Evolutionary conservation across 2,113 vertebrate species (phyloP), one percentile per base, ranked within the genome.

Genomic region (Choloepus hoffmanni): DNA sequence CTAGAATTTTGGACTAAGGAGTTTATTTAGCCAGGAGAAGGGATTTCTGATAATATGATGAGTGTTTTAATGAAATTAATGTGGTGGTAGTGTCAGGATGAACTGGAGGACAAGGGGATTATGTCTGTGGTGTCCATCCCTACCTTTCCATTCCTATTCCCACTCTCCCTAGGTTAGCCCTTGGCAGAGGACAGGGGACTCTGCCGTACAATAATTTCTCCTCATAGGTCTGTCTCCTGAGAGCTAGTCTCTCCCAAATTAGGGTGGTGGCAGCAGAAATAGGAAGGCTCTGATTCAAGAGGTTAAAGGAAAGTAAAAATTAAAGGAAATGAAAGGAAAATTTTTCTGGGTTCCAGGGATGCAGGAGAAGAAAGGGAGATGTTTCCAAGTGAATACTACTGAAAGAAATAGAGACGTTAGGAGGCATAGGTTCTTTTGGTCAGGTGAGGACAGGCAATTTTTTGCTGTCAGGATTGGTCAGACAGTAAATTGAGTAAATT

Each of bases 1-100:
- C 58, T 89, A 84, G 26, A 70, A 90, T 96, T 92, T 93, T 2
- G 43, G 18, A 5, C 10, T 94, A 82, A 89, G 45, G 33, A 83
- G 53, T 90, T 95, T 70, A 65, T 40, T 79, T 74, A 82, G 53
- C 58, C 82, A 82, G 58, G 63, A 83, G 87, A 93, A 94, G 55
- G 26, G 24, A 67, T 91, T 95, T 94, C 48, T 90, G 60, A 40
- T 87, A 58, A 82, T 77, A 24, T 28, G 40, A 33, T 53, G 33
- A 65, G 5, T 48, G 48, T 77, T 95, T 93, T 68, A 60, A 74
- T 73, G 63, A 63, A 62, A 63, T 68, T 50, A 90, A 78, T 92
- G 93, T 83, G 90, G 24, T 48, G 21, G 5, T 50, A 23, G 12
- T 48, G 6, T 92, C 13, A 67, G 30, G 77, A 45, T 95, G n/a